A percentile compares a stretch with the other conserved stretches of the same genome.
Conservation (phyloP, 2,113 vertebrate species). For the Malurus melanocephalus region DNA sequence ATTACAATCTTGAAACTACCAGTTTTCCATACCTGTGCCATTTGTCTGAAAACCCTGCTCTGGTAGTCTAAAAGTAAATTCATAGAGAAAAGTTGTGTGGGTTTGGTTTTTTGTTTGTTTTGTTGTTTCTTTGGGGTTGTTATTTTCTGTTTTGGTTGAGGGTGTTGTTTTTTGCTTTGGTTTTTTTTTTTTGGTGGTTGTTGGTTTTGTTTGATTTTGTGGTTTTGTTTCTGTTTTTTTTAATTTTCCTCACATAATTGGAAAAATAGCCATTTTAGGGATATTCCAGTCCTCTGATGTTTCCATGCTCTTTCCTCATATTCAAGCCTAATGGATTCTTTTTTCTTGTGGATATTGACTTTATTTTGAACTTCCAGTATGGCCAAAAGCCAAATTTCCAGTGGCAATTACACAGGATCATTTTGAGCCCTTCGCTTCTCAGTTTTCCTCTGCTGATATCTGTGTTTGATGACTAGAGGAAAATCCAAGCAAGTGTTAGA, state of each 20-base stretch:
- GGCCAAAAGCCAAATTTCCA: not conserved
- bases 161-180: too few species aligned
- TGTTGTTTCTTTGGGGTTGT: too few species aligned
- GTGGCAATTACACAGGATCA: not conserved
- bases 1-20: not conserved
- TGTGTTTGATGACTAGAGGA: not conserved
- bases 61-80: not conserved
- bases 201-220: not conserved
- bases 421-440: not conserved
- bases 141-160: not conserved
- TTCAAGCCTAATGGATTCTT: not conserved
- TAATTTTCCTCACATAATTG: not conserved
- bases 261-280: not conserved
- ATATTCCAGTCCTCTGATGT: not conserved
- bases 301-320: not conserved
- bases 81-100: not conserved
- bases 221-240: too few species aligned
- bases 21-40: not conserved
- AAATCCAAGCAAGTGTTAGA: not conserved
- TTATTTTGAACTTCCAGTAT: not conserved
- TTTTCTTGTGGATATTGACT: not conserved
- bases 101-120: not conserved
- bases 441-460: not conserved
- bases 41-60: not conserved
- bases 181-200: not conserved